Percentiles rank a stretch among this genome's conserved stretches.
Conservation (phyloP, 2,113 vertebrate species). For the Corythornis madagascariensis region DNA sequence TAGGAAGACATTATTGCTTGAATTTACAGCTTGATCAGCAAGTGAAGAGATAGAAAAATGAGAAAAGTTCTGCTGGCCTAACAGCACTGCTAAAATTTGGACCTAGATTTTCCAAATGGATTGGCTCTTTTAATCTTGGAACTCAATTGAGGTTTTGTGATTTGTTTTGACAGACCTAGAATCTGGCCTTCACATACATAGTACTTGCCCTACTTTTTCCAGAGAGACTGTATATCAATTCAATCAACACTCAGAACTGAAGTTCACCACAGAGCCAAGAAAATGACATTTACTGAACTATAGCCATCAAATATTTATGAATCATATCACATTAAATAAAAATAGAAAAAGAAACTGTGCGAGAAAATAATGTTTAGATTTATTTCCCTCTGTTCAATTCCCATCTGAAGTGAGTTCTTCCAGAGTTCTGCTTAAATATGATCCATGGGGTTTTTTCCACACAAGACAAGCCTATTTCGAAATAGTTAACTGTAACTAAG, state of each 20-base stretch:
- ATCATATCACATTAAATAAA: conserved; percentile 21
- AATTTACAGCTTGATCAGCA: background rate
- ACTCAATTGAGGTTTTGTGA: background rate
- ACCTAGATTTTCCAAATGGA: background rate
- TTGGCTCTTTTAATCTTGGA: background rate
- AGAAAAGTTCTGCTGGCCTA: background rate
- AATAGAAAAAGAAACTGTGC: background rate
- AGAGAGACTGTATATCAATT: background rate
- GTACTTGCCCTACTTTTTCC: conserved; percentile 2
- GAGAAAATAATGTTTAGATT: background rate
- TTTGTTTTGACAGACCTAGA: conserved; percentile 25
- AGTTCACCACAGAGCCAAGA: conserved; percentile 9
- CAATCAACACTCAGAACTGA: background rate
- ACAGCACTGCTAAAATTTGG: background rate
- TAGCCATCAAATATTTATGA: conserved; percentile 9
- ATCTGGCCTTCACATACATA: background rate
- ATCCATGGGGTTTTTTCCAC: background rate
- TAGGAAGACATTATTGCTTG: background rate
- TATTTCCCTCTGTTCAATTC: background rate
- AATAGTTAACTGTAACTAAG: background rate
- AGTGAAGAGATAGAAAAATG: background rate
- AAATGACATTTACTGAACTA: conserved; percentile 8
- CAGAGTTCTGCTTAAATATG: background rate
- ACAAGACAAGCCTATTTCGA: background rate
- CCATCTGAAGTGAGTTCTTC: background rate